Conservation (phyloP, 1,140 invertebrate species). For the Ditylenchus dipsaci region DNA sequence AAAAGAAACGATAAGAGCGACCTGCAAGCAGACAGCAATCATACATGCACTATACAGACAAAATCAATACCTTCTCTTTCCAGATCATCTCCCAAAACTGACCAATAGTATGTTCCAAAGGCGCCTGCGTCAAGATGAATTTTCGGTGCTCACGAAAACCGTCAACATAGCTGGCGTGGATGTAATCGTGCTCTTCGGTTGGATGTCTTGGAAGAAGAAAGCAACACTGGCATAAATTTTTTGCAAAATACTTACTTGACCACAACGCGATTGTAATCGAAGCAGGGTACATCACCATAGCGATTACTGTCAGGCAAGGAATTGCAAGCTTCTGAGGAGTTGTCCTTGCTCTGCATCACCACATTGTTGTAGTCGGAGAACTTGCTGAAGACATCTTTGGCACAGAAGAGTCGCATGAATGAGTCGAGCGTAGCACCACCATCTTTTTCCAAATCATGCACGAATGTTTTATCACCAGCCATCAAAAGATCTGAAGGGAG, state of each 20-base stretch:
- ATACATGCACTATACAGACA: too few species aligned
- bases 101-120: conserved; percentile 25
- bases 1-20: conserved; percentile 23
- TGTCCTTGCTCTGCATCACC: neutral
- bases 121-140: conserved; percentile 41
- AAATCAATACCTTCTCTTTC: conserved; percentile 30
- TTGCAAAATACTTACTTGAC: conserved; percentile 4
- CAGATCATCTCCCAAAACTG: conserved; percentile 45
- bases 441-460: neutral
- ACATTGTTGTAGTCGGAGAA: neutral
- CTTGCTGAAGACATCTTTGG: neutral
- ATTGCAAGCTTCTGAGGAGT: neutral
- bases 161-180: neutral
- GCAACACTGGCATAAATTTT: too few species aligned
- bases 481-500: neutral
- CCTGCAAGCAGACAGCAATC: too few species aligned
- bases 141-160: conserved; percentile 35
- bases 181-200: neutral
- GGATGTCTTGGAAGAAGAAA: neutral
- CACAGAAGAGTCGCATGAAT: neutral
- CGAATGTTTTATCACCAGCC: neutral
- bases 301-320: neutral
- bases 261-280: neutral
- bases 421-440: neutral
- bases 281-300: neutral